Percentiles rank a stretch among this genome's conserved stretches.
Conservation (phyloP, 2,888 invertebrate species). For the Phyto melanocephala region DNA sequence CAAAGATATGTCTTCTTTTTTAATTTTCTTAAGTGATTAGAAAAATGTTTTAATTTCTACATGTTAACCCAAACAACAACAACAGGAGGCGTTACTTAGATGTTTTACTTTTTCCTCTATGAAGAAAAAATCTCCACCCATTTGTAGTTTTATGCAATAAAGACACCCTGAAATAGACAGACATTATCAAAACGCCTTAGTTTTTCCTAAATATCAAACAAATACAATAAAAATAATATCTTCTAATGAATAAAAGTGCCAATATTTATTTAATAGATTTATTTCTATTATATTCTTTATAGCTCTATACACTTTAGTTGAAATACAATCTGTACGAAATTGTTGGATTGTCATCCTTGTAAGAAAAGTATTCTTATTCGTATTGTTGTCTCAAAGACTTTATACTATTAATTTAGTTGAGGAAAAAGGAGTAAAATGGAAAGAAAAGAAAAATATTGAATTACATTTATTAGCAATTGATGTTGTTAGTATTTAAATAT, state of each 20-base stretch:
- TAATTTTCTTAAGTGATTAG: constrained; percentile 26
- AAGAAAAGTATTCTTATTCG: neutral
- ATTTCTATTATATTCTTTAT: constrained; percentile 14
- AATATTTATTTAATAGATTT: constrained; percentile 52
- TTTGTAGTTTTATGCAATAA: constrained; percentile 15
- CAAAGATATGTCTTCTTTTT: too few species aligned
- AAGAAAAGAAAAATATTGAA: neutral
- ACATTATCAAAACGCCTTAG: constrained; percentile 32
- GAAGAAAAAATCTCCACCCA: constrained; percentile 32
- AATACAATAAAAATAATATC: constrained; percentile 20
- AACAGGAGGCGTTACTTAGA: constrained; percentile 17
- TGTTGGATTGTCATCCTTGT: constrained; percentile 14
- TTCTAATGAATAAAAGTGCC: constrained; percentile 47
- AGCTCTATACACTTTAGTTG: neutral
- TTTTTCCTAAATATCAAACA: constrained; percentile 1
- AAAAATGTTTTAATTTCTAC: constrained; percentile 6
- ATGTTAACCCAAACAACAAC: neutral
- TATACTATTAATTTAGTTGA: neutral
- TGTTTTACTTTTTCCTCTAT: neutral
- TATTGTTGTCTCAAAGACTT: constrained; percentile 8
- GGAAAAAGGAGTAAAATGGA: neutral
- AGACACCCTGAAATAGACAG: neutral
- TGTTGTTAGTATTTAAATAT: neutral
- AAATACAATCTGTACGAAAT: constrained; percentile 24
- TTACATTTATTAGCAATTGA: constrained; percentile 15